phyloP scores from a whole-genome alignment of 2,113 vertebrate species.

The Phasianus colchicus region DNA sequence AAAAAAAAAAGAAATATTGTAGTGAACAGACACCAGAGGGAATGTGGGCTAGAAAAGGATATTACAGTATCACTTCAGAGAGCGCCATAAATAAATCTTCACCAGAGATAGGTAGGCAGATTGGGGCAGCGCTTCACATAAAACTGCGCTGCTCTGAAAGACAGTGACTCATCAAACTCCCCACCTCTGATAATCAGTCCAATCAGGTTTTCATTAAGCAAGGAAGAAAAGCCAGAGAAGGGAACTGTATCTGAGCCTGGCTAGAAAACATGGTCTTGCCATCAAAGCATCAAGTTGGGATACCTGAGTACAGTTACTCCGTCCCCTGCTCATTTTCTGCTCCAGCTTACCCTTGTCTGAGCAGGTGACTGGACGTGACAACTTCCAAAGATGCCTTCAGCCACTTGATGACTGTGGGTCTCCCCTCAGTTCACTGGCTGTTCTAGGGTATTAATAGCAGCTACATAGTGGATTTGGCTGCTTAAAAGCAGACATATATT shows the following conservation, averaged over 20 bases:
- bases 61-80: slow-evolving; percentile 46
- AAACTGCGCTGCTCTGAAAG: slow-evolving; percentile 22
- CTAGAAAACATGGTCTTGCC: neutral
- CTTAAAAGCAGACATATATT: neutral
- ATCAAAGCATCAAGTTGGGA: neutral
- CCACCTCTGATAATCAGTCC: slow-evolving; percentile 25
- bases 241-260: neutral
- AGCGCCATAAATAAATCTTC: slow-evolving; percentile 56
- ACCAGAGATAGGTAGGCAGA: slow-evolving; percentile 56
- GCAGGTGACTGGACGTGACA: too few species aligned
- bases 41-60: slow-evolving; percentile 54
- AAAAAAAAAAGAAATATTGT: neutral
- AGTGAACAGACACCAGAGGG: slow-evolving; percentile 51
- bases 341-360: neutral
- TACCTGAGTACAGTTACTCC: neutral
- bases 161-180: slow-evolving; percentile 59
- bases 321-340: neutral
- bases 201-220: slow-evolving; percentile 20
- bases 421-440: neutral
- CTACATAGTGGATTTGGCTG: neutral
- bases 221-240: neutral
- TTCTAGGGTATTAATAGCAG: neutral
- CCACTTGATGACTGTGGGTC: rapidly evolving
- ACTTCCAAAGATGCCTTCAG: neutral
- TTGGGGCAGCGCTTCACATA: neutral